These are phyloP conservation scores for Apogon hyalosoma DNA, from an alignment of 2,797 vertebrate genomes.

Conservation along the genomic window DNA sequence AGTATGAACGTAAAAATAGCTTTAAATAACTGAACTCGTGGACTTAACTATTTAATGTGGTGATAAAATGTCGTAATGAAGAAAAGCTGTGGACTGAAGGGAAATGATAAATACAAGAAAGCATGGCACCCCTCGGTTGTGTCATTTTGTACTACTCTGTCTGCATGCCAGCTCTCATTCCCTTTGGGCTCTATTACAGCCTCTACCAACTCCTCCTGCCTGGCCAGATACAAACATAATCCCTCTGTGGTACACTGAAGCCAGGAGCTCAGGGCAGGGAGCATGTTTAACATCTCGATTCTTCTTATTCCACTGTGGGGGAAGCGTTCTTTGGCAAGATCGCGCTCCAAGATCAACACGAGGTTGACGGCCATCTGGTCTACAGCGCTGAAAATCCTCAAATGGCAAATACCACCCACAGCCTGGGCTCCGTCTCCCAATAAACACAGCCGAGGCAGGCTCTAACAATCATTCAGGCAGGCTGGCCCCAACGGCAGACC, in stretches of 20 bases:
- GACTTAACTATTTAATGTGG: neutral
- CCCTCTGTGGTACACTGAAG: constrained; percentile 47
- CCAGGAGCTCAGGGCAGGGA: constrained; percentile 59
- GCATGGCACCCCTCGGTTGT: constrained; percentile 26
- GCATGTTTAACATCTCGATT: constrained; percentile 72
- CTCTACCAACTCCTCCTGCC: constrained; percentile 42
- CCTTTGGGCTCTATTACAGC: constrained; percentile 57
- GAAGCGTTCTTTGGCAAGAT: constrained; percentile 49
- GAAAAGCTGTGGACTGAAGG: neutral
- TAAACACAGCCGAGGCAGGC: constrained; percentile 40
- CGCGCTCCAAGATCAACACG: constrained; percentile 71
- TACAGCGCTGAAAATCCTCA: constrained; percentile 57
- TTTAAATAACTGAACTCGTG: neutral
- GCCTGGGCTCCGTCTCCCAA: constrained; percentile 38
- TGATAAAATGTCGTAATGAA: neutral
- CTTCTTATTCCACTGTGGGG: constrained; percentile 55
- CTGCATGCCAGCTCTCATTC: constrained; percentile 43
- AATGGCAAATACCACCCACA: constrained; percentile 70
- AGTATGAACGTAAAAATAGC: too few relatives aligned
- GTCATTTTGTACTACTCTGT: constrained; percentile 33
- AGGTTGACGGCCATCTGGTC: constrained; percentile 76
- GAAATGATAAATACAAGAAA: constrained; percentile 2
- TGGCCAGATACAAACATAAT: constrained; percentile 60
- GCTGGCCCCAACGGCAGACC: constrained; percentile 9
- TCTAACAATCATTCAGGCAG: constrained; percentile 48